A percentile compares a stretch with the other conserved stretches of the same genome.
These are phyloP conservation scores for Ptychochromis oligacanthus DNA, from an alignment of 2,113 vertebrate species.

Conservation along the genomic window DNA sequence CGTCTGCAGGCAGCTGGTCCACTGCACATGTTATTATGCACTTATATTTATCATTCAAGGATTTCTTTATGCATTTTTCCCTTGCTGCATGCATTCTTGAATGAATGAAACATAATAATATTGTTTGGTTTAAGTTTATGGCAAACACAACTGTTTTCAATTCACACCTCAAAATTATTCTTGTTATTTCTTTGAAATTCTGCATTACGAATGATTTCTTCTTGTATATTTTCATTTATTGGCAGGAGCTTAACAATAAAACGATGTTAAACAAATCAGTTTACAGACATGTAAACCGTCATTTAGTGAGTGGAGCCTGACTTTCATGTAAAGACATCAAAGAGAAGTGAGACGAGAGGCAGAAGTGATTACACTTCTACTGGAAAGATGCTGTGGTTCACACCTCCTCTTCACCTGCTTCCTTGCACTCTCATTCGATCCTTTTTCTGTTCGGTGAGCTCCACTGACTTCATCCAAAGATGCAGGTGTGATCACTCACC, in stretches of 20 bases:
- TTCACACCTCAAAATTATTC: not conserved
- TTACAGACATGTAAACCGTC: slow-evolving; percentile 22
- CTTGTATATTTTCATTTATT: not conserved
- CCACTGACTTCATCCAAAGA: slow-evolving; percentile 48
- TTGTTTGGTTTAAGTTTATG: not conserved
- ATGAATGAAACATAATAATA: not conserved
- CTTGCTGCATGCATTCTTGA: not conserved
- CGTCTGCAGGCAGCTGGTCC: not conserved
- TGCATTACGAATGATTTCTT: not conserved
- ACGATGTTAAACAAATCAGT: slow-evolving; percentile 14
- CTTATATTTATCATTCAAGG: slow-evolving; percentile 1
- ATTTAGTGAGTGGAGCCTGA: slow-evolving; percentile 29
- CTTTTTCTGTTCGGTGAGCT: slow-evolving; percentile 27
- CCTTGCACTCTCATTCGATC: slow-evolving; percentile 25
- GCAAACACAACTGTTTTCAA: not conserved
- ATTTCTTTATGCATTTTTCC: slow-evolving; percentile 16
- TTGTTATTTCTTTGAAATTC: not conserved
- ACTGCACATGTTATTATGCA: slow-evolving; percentile 13
- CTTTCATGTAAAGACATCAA: slow-evolving; percentile 54
- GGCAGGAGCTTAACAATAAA: not conserved
- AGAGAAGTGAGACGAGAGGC: slow-evolving; percentile 57
- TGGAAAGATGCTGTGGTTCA: slow-evolving; percentile 48
- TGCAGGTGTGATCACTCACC: slow-evolving; percentile 65
- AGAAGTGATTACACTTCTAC: slow-evolving; percentile 54
- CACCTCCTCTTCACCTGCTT: slow-evolving; percentile 65